These are phyloP conservation scores for Drosophila navojoa DNA, from an alignment of 1,140 invertebrate species.

Conservation along the genomic window DNA sequence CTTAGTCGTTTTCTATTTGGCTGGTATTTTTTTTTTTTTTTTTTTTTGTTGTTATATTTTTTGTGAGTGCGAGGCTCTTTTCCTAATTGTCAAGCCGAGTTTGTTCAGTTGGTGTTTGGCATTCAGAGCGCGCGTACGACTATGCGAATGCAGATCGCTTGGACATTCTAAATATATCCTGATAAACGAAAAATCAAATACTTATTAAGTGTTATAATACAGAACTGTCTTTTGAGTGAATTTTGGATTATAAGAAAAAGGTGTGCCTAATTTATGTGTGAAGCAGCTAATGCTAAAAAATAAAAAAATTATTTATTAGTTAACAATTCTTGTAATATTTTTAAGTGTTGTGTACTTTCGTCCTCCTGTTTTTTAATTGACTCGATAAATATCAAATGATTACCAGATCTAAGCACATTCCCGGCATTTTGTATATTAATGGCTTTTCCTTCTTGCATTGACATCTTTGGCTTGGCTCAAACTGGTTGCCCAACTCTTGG, in stretches of 20 bases:
- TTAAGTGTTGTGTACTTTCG: not conserved
- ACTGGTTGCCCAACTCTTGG: slow-evolving; percentile 43
- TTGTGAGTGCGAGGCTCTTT: slow-evolving; percentile 64
- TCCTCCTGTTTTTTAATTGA: no score
- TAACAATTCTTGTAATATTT: no score
- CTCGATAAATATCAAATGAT: no score
- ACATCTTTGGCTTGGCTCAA: slow-evolving; percentile 42
- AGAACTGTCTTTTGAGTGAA: slow-evolving; percentile 3
- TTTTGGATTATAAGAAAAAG: slow-evolving; percentile 3
- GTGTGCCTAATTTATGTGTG: slow-evolving; percentile 22
- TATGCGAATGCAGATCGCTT: slow-evolving; percentile 24
- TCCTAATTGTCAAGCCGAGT: slow-evolving; percentile 62
- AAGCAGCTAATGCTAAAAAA: not conserved
- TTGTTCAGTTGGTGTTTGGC: slow-evolving; percentile 79
- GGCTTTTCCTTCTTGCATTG: slow-evolving; percentile 25
- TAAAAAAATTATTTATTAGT: no score
- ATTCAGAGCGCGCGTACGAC: slow-evolving; percentile 69
- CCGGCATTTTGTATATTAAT: slow-evolving; percentile 3
- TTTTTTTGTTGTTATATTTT: slow-evolving; percentile 3
- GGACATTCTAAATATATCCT: slow-evolving; percentile 8
- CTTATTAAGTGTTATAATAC: slow-evolving; percentile 2
- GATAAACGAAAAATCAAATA: not conserved
- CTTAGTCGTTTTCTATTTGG: slow-evolving; percentile 65
- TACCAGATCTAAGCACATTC: not conserved
- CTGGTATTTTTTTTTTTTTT: slow-evolving; percentile 15